Percentiles rank a stretch among this genome's conserved stretches.
Evolutionary conservation across 2,797 vertebrate species (phyloP).

Genomic region (Acestrorhynchus altus): DNA sequence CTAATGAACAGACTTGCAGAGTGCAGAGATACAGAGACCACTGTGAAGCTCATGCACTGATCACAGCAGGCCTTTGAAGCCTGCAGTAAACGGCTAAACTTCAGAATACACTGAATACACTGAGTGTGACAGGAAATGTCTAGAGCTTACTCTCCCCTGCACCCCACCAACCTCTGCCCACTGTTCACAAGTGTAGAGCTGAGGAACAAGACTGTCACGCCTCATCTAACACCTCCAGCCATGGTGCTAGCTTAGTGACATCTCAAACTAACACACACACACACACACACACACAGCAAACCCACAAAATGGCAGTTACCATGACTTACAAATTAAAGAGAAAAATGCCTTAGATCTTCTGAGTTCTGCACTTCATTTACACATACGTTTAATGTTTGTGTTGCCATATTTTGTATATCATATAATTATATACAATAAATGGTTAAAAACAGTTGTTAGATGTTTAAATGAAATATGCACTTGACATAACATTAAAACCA

Average conservation of each 20-base stretch:
- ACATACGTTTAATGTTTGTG: too few species aligned
- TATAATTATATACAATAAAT: not conserved
- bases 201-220: not conserved
- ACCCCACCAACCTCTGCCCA: slow-evolving; percentile 29
- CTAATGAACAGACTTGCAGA: too few species aligned
- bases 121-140: slow-evolving; percentile 52
- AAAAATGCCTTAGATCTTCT: not conserved
- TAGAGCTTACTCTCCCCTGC: slow-evolving; percentile 47
- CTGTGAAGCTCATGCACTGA: too few species aligned
- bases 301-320: slow-evolving; percentile 46
- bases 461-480: too few species aligned
- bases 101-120: slow-evolving; percentile 8
- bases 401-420: not conserved
- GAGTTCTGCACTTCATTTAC: not conserved
- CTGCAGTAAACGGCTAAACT: not conserved
- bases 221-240: slow-evolving; percentile 44
- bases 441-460: not conserved
- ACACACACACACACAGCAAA: slow-evolving; percentile 6
- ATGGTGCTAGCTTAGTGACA: slow-evolving; percentile 12
- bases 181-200: slow-evolving; percentile 12
- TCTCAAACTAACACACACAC: slow-evolving; percentile 4
- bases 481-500: too few species aligned
- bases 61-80: too few species aligned
- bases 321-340: not conserved
- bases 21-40: too few species aligned